Percentiles rank a stretch among this genome's conserved stretches.
Evolutionary conservation across 2,888 invertebrate genomes (phyloP).

Genomic region (Hyles lineata): DNA sequence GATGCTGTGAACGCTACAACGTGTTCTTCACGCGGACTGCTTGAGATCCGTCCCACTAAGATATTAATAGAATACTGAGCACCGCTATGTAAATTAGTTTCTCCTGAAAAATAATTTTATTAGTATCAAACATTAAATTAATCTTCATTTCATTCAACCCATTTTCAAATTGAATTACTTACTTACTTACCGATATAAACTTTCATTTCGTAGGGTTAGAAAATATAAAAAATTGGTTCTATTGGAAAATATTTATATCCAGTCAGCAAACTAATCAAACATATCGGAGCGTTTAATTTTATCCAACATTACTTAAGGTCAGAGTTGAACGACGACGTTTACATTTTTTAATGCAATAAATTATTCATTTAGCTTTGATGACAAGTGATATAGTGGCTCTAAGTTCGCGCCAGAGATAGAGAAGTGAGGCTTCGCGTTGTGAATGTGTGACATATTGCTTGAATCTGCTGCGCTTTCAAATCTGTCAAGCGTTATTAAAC

Average conservation of each 20-base stretch:
- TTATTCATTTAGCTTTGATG: not conserved
- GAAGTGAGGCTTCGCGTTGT: constrained; percentile 48
- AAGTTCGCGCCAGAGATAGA: constrained; percentile 48
- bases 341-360: not conserved
- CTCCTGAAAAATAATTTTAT: not conserved
- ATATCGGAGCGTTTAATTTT: not conserved
- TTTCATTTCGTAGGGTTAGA: no score
- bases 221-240: no score
- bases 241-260: no score
- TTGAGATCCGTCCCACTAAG: not conserved
- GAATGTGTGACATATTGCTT: constrained; percentile 69
- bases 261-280: not conserved
- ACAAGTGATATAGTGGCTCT: constrained; percentile 15
- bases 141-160: not conserved
- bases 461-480: constrained; percentile 74
- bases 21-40: not conserved
- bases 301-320: not conserved
- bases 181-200: no score
- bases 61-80: not conserved
- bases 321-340: not conserved
- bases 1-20: not conserved
- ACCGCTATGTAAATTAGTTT: not conserved
- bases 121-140: not conserved
- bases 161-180: no score
- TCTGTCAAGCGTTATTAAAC: constrained; percentile 75